Percentiles rank a stretch among this genome's conserved stretches.
These are phyloP conservation scores for Lingula anatina DNA, from an alignment of 2,888 invertebrate genomes.

Conservation along the genomic window DNA sequence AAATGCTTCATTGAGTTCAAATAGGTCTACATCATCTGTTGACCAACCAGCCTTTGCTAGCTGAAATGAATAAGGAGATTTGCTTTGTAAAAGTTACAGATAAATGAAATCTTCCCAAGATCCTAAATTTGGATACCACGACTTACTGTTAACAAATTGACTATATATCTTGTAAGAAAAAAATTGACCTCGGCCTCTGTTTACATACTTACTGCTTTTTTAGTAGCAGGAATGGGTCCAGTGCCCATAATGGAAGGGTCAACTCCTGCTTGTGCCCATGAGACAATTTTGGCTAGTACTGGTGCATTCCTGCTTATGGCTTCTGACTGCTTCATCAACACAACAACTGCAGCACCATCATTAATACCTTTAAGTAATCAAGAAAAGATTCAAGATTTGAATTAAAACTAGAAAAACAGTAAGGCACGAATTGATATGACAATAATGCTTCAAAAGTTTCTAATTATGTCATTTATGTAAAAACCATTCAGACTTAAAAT, in stretches of 20 bases:
- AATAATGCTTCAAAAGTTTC: background rate
- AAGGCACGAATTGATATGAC: background rate
- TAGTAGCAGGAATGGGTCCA: constrained; percentile 70
- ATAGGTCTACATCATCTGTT: constrained; percentile 54
- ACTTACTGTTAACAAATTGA: no score
- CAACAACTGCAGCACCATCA: constrained; percentile 84
- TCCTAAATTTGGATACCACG: no score
- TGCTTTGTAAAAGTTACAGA: no score
- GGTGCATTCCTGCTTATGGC: constrained; percentile 58
- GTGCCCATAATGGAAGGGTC: constrained; percentile 77
- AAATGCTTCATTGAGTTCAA: constrained; percentile 58
- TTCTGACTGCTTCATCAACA: constrained; percentile 65
- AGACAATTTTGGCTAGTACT: constrained; percentile 71
- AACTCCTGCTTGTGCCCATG: constrained; percentile 72
- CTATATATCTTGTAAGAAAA: no score
- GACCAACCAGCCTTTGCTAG: constrained; percentile 54
- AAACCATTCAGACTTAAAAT: no score
- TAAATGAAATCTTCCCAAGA: no score
- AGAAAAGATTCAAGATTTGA: background rate
- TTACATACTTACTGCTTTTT: constrained; percentile 60
- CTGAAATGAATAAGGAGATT: constrained; percentile 21
- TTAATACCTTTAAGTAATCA: constrained; percentile 57
- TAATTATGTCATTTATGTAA: no score
- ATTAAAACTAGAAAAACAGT: background rate
- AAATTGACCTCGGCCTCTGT: no score